Percentiles rank a stretch among this genome's conserved stretches.
phyloP scores from a whole-genome alignment of 2,888 invertebrate species.

The Scaptomyza polygonia region DNA sequence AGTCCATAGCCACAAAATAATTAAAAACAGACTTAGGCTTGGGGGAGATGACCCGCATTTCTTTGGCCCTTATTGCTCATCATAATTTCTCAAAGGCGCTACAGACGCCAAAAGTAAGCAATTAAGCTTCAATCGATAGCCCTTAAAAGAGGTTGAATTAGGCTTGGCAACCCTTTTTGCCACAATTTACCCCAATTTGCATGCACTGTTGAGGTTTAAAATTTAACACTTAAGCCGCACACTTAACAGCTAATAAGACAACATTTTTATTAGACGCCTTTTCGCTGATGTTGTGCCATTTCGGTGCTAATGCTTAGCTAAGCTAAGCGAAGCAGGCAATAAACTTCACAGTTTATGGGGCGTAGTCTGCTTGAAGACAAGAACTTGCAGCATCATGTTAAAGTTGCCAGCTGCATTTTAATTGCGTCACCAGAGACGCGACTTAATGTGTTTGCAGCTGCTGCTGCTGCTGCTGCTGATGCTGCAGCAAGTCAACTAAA shows the following conservation, averaged over 20 bases:
- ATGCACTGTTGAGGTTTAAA: conserved; percentile 11
- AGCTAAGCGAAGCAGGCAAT: conserved; percentile 36
- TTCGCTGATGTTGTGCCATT: neutral
- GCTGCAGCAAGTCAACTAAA: conserved; percentile 41
- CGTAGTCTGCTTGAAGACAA: conserved; percentile 2
- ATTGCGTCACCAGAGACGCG: conserved; percentile 61
- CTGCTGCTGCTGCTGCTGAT: conserved; percentile 21
- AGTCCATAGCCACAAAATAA: conserved; percentile 9
- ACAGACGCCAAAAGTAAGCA: conserved; percentile 18
- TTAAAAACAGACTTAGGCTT: conserved; percentile 13
- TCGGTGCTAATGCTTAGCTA: neutral
- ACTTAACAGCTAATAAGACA: conserved; percentile 69
- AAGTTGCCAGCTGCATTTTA: conserved; percentile 67
- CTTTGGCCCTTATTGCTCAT: conserved; percentile 31
- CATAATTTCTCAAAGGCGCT: conserved; percentile 39
- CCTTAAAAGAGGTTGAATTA: neutral
- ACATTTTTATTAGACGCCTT: conserved; percentile 53
- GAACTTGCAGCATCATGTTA: conserved; percentile 19
- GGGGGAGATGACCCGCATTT: neutral
- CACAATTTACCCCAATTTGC: conserved; percentile 27
- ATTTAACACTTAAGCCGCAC: conserved; percentile 15
- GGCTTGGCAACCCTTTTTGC: no score
- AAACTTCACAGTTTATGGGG: conserved; percentile 46
- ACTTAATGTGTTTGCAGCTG: conserved; percentile 53
- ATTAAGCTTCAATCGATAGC: conserved; percentile 32